phyloP scores from a whole-genome alignment of 2,888 invertebrate species.

The Slavum lentiscoides region DNA sequence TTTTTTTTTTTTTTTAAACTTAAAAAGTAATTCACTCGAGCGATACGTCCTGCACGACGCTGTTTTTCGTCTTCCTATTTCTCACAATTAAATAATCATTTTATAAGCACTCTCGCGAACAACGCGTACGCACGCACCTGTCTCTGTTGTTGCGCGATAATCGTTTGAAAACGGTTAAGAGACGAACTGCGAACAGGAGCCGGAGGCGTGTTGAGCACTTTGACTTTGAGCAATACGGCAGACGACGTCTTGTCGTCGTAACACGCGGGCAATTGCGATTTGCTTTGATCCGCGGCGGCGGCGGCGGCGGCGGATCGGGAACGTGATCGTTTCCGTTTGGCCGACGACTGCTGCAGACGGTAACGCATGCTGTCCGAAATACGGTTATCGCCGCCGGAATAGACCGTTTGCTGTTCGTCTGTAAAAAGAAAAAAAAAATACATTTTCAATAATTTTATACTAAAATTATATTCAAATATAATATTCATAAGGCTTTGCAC shows the following conservation, averaged over 20 bases:
- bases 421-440: neutral
- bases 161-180: slow-evolving; percentile 40
- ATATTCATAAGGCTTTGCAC: too few species aligned
- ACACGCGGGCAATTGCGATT: slow-evolving; percentile 36
- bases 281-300: slow-evolving; percentile 32
- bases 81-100: too few species aligned
- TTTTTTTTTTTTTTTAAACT: too few species aligned
- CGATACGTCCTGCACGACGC: too few species aligned
- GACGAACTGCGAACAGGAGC: slow-evolving; percentile 35
- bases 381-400: neutral
- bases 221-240: slow-evolving; percentile 53
- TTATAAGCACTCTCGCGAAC: too few species aligned
- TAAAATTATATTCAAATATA: too few species aligned
- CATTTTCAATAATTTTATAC: too few species aligned
- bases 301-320: slow-evolving; percentile 38
- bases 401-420: slow-evolving; percentile 1
- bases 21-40: too few species aligned
- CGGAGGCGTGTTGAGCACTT: slow-evolving; percentile 42
- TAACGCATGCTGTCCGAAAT: slow-evolving; percentile 30
- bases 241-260: slow-evolving; percentile 40
- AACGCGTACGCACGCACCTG: neutral
- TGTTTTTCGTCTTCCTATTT: too few species aligned
- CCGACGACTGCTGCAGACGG: slow-evolving; percentile 7
- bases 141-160: slow-evolving; percentile 37
- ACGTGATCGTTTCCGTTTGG: slow-evolving; percentile 48